Base-by-base conservation (phyloP, 2,113 vertebrate genomes). In the Tenebrosternarchus preto region DNA sequence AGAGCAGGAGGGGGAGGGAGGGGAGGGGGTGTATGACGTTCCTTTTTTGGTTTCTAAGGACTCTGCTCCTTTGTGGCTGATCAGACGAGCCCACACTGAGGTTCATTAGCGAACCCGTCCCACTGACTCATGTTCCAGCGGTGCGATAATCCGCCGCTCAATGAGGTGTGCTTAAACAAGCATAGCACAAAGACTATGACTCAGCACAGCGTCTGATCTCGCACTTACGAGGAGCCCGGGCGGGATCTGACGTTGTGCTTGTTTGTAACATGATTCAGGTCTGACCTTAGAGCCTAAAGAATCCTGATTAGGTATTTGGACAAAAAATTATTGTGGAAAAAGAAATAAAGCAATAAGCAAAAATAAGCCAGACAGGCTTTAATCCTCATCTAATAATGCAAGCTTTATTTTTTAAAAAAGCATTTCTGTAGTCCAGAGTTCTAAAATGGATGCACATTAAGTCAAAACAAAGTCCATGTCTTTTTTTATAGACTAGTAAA, bases 401-500 rank as follows among this genome's bases (percentile, higher is more conserved):
- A 50, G 11, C 9, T 9, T 46, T 9, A 11, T 46, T 1, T 15
- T 46, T 1, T 15, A 50, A 50, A 50, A 12, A 9, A 15, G 43
- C 12, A 15, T 15, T 50, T 15, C 43, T 15, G 43, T 12, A 50
- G 43, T 9, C 7, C 8, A 9, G 43, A 15, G 43, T 50, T 50
- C 0, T 9, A 50, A 50, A 50, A 50, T 50, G 43, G 43, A 43
- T 7, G 39, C 5, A 43, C 39, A 43, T 43, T 43, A 43, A 43
- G 43, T 50, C 43, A 50, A 50, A 50, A 50, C 43, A 50, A 50
- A 50, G 15, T 2, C 8, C 12, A 9, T 12, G 43, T 50, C 15
- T 50, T 50, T 78, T 81, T 83, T 73, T 79, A 80, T 80, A 73
- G 12, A 60, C 27, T 2, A 46, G 53, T 78, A 73, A 57, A 60